Evolutionary conservation across 2,113 vertebrate species (phyloP).

Genomic region (Pristiophorus japonicus): DNA sequence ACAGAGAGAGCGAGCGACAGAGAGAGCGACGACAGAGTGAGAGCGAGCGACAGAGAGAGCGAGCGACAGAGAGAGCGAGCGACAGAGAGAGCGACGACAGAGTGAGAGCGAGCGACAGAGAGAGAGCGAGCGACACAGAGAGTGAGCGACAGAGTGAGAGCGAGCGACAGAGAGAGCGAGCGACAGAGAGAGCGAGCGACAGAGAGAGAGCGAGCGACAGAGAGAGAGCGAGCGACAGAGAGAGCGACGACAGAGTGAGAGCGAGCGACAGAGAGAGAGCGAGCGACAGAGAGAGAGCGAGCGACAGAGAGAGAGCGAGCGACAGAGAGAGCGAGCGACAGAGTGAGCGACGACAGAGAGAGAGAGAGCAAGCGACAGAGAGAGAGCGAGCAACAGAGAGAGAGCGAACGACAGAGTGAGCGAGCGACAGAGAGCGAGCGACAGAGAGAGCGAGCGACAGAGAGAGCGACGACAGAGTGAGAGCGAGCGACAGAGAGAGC

Average conservation of each 20-base stretch:
- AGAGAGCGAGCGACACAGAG: neutral
- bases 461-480: neutral
- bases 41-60: constrained; percentile 53
- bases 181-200: neutral
- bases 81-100: constrained; percentile 36
- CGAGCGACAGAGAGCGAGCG: constrained; percentile 23
- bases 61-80: neutral
- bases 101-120: neutral
- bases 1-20: neutral
- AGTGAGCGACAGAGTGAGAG: neutral
- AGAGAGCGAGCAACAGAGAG: constrained; percentile 56
- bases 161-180: too few species aligned
- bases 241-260: too few species aligned
- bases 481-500: too few species aligned
- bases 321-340: too few species aligned
- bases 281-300: neutral
- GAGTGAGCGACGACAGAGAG: neutral
- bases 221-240: neutral
- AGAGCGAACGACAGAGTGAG: neutral
- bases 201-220: neutral
- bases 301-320: neutral
- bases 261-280: too few species aligned
- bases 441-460: constrained; percentile 34
- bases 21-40: constrained; percentile 40
- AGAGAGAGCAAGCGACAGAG: neutral